Percentiles rank a stretch among this genome's conserved stretches.
These are phyloP conservation scores for Nomada ruficornis DNA, from an alignment of 2,888 invertebrate species.

Conservation along the genomic window DNA sequence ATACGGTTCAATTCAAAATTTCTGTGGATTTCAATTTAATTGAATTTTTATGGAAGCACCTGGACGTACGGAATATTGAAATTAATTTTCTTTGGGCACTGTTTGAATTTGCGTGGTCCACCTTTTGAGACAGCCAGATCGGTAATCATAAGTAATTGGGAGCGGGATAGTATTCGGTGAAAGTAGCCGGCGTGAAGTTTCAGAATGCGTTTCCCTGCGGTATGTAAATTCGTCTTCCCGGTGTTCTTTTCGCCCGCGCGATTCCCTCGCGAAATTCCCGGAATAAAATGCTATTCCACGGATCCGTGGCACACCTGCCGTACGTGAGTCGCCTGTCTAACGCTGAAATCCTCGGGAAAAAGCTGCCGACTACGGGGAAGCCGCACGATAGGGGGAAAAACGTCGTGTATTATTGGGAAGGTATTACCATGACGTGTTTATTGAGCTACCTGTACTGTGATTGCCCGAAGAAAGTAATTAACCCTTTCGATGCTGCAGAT, in stretches of 20 bases:
- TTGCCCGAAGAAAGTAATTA: no score
- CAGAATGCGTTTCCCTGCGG: conserved; percentile 26
- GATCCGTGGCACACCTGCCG: conserved; percentile 69
- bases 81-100: no score
- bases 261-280: conserved; percentile 64
- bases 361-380: conserved; percentile 43
- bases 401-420: conserved; percentile 25
- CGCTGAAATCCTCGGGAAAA: conserved; percentile 59
- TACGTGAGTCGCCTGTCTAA: conserved; percentile 72
- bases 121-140: no score
- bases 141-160: no score
- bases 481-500: no score
- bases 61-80: no score
- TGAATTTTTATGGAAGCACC: no score
- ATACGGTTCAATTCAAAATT: no score
- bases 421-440: conserved; percentile 17
- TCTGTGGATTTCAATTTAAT: no score
- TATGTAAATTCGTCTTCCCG: conserved; percentile 36
- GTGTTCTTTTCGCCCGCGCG: conserved; percentile 47
- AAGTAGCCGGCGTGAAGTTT: conserved; percentile 15
- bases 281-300: conserved; percentile 67
- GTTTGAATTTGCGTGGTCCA: no score
- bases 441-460: neutral
- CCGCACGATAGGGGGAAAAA: conserved; percentile 37
- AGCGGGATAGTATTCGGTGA: neutral